Base-by-base conservation (phyloP, 2,797 vertebrate species). In the Rhincodon typus region DNA sequence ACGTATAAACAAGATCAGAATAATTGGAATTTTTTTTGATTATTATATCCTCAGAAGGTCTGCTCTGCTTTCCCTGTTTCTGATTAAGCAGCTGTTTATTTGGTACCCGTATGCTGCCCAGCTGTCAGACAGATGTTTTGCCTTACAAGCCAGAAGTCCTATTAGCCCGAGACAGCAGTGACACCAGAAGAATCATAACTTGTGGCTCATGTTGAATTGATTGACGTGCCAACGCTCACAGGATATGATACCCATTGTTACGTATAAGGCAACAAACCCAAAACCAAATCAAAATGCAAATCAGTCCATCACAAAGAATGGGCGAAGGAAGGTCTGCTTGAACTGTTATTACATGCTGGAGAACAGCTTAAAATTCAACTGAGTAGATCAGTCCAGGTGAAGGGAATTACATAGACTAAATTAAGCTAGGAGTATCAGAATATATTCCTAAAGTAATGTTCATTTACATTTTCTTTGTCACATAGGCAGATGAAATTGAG, bases 1-100 rank as follows among this genome's bases (percentile, higher is more conserved):
- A 46, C 21, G 5, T 46, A 23, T 42, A 2, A 84, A 46, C 38
- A 84, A 19, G 42, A 82, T 84, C 19, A 42, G 38, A 84, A 84
- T 19, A 84, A 30, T 53, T 30, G 15, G 25, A 10, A 88, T 88
- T 27, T 34, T 34, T 38, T 57, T 34, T 88, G 25, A 13, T 17
- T 53, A 12, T 88, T 53, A 1, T 57, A 34, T 88, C 86, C 50
- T 27, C 50, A 57, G 86, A 57, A 88, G 50, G 1, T 57, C 25
- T 53, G 3, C 25, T 57, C 86, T 57, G 50, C 86, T 34, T 13
- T 88, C 53, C 86, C 86, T 13, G 86, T 88, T 25, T 62, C 86
- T 34, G 86, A 88, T 88, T 88, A 88, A 88, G 86, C 50, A 57
- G 50, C 27, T 87, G 84, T 87, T 88, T 88, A 17, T 34, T 57